These are phyloP conservation scores for Salvelinus sp. DNA, from an alignment of 2,113 vertebrate species.

Conservation along the genomic window DNA sequence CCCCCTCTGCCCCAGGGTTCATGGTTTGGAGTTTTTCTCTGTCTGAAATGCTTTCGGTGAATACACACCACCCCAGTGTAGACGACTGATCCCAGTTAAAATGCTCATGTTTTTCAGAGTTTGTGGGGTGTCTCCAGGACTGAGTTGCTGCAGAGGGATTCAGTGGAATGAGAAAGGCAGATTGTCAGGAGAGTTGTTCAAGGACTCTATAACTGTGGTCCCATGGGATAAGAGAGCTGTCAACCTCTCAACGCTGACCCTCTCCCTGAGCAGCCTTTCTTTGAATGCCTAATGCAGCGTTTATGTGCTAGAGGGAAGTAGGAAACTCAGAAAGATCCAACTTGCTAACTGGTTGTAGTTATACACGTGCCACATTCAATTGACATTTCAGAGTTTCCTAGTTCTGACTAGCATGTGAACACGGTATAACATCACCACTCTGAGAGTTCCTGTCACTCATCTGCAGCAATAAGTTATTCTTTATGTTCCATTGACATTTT, in stretches of 20 bases:
- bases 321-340: no score
- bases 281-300: constrained; percentile 7
- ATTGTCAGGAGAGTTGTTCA: constrained; percentile 2
- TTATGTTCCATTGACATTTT: no score
- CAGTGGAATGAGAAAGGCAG: neutral
- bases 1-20: constrained; percentile 6
- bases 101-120: no score
- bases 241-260: neutral
- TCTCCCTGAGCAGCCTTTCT: constrained; percentile 1
- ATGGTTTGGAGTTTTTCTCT: neutral
- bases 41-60: neutral
- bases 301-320: no score
- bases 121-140: neutral
- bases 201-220: neutral
- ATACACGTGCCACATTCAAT: no score
- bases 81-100: neutral
- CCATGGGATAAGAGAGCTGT: constrained; percentile 1
- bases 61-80: neutral
- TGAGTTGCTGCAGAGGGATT: neutral
- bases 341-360: no score
- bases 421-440: neutral
- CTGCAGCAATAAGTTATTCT: no score
- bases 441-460: constrained; percentile 13
- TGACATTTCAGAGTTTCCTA: no score
- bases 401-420: no score